phyloP scores from a whole-genome alignment of 2,113 vertebrate genomes.

The Cephalopholis sonnerati region DNA sequence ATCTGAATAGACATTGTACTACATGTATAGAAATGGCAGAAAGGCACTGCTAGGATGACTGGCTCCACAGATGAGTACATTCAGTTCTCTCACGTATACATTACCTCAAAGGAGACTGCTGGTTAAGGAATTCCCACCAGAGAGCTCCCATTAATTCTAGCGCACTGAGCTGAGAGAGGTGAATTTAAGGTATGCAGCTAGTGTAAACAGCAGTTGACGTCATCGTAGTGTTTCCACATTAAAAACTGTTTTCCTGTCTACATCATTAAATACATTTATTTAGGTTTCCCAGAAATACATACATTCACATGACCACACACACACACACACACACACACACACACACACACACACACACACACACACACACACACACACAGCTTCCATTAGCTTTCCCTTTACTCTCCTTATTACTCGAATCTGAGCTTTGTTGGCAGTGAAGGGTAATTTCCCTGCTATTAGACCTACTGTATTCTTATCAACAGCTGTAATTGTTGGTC shows the following conservation, averaged over 20 bases:
- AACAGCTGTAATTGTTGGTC: neutral
- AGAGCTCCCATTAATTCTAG: neutral
- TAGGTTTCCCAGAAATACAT: neutral
- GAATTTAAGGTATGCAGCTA: neutral
- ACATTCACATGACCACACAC: neutral
- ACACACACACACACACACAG: neutral
- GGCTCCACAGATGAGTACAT: too few species aligned
- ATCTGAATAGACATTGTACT: neutral
- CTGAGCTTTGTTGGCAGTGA: neutral
- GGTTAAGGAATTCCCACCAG: neutral
- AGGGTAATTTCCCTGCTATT: neutral
- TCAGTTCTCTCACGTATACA: neutral
- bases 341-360: conserved; percentile 7
- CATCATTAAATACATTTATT: neutral
- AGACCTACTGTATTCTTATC: neutral
- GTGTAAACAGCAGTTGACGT: conserved; percentile 5
- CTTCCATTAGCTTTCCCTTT: neutral
- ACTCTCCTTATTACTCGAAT: conserved; percentile 1
- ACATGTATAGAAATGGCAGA: neutral
- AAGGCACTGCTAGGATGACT: too few species aligned
- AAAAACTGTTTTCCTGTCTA: neutral
- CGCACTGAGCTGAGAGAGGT: neutral
- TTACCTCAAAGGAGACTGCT: neutral
- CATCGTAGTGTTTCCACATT: neutral
- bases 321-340: neutral